Conservation (phyloP, 2,797 vertebrate genomes). For the Lophotriccus pileatus region DNA sequence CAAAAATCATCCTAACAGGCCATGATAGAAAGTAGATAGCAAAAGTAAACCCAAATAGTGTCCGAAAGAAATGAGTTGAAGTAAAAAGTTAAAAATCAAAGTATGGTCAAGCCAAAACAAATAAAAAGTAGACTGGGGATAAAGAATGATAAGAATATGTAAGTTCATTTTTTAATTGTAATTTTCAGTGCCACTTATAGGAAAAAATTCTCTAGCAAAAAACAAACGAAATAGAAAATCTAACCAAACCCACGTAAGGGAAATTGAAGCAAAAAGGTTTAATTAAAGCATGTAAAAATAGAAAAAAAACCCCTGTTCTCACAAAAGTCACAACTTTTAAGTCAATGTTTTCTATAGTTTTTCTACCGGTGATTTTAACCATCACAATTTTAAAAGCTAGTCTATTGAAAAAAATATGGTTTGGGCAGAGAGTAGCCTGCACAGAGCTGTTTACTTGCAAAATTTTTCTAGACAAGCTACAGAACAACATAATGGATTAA, state of each 20-base stretch:
- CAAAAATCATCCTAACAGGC: neutral
- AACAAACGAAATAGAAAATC: accelerated
- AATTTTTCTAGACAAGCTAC: neutral
- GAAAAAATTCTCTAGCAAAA: neutral
- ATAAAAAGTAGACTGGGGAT: neutral
- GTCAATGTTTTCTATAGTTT: neutral
- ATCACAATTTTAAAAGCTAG: neutral
- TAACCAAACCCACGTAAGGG: neutral
- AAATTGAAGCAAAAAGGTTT: neutral
- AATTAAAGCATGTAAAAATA: neutral
- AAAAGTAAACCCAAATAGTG: neutral
- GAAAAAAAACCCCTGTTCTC: neutral
- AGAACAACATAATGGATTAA: neutral
- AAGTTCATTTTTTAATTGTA: neutral
- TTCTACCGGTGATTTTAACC: neutral
- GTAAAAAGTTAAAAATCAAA: neutral
- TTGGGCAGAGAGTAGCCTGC: neutral
- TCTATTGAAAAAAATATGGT: neutral
- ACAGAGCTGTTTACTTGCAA: neutral
- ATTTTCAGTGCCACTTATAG: neutral
- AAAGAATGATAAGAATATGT: neutral
- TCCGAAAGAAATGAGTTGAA: neutral
- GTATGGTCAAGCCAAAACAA: neutral
- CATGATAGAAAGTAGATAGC: neutral
- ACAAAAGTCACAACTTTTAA: neutral